phyloP scores from a whole-genome alignment of 2,113 vertebrate species.

The Anseranas semipalmata region DNA sequence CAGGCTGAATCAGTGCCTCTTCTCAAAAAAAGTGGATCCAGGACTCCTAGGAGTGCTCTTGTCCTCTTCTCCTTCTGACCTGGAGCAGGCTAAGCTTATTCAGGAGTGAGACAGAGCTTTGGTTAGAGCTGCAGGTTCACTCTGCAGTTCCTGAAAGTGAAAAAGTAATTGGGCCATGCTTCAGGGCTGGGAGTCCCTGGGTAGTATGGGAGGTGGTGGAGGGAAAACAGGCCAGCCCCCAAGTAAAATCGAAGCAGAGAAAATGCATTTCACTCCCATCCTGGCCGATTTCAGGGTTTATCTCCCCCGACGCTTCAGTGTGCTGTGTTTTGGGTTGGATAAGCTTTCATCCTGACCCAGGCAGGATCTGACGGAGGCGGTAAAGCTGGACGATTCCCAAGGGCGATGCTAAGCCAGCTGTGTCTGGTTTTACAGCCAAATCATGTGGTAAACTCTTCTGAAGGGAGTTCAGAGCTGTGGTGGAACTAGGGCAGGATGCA shows the following conservation, averaged over 20 bases:
- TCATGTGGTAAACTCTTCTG: background rate
- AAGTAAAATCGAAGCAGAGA: background rate
- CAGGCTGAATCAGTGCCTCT: background rate
- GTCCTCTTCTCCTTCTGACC: background rate
- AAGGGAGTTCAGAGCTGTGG: background rate
- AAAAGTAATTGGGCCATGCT: background rate
- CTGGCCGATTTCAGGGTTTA: slow-evolving; percentile 13
- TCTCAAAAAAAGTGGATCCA: background rate
- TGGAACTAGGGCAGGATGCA: background rate
- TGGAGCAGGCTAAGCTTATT: background rate
- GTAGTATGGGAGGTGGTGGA: background rate
- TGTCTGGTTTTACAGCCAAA: background rate
- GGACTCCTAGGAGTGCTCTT: background rate
- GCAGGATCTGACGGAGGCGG: background rate
- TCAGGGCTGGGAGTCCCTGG: background rate
- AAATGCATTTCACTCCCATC: background rate
- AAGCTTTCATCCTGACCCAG: slow-evolving; percentile 19
- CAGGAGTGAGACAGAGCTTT: background rate
- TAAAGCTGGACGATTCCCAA: background rate
- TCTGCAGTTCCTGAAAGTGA: background rate
- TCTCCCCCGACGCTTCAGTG: fast-evolving
- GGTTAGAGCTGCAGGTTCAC: background rate
- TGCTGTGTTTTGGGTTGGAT: background rate
- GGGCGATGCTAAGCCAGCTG: background rate
- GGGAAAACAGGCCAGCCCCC: background rate